Conservation (phyloP, 2,113 vertebrate genomes). For the Cheilinus undulatus region DNA sequence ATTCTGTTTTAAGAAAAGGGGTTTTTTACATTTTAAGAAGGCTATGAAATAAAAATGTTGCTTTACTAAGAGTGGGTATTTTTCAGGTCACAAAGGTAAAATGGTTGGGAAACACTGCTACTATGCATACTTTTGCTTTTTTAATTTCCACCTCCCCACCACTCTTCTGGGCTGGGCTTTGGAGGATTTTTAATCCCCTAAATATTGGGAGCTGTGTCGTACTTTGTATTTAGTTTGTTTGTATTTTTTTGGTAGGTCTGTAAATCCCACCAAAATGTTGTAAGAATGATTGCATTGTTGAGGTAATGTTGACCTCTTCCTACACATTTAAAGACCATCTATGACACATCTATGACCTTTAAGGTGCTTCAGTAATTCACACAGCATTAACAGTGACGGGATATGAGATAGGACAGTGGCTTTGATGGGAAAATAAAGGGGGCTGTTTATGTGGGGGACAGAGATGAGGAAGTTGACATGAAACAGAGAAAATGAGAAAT, state of each 20-base stretch:
- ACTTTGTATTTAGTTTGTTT: too few relatives aligned
- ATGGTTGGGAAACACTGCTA: too few relatives aligned
- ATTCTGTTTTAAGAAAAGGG: too few relatives aligned
- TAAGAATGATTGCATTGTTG: background rate
- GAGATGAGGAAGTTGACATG: constrained; percentile 48
- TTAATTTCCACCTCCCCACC: too few relatives aligned
- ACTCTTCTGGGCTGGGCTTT: too few relatives aligned
- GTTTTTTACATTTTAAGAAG: too few relatives aligned
- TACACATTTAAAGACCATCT: background rate
- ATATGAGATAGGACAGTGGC: constrained; percentile 13
- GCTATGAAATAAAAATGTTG: too few relatives aligned
- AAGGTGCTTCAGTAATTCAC: background rate
- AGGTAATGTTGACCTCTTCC: background rate
- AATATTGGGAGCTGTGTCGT: too few relatives aligned
- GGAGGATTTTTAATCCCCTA: too few relatives aligned
- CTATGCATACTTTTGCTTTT: too few relatives aligned
- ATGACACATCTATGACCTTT: background rate
- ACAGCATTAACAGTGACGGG: constrained; percentile 30
- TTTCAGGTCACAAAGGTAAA: too few relatives aligned
- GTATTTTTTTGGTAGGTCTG: background rate
- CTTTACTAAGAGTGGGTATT: too few relatives aligned
- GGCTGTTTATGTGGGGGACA: constrained; percentile 46
- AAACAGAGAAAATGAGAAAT: constrained; percentile 48
- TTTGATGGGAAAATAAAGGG: constrained; percentile 35
- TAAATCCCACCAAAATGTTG: constrained; percentile 4